Base-by-base conservation (phyloP, 2,113 vertebrate genomes). In the Malurus cyaneus region DNA sequence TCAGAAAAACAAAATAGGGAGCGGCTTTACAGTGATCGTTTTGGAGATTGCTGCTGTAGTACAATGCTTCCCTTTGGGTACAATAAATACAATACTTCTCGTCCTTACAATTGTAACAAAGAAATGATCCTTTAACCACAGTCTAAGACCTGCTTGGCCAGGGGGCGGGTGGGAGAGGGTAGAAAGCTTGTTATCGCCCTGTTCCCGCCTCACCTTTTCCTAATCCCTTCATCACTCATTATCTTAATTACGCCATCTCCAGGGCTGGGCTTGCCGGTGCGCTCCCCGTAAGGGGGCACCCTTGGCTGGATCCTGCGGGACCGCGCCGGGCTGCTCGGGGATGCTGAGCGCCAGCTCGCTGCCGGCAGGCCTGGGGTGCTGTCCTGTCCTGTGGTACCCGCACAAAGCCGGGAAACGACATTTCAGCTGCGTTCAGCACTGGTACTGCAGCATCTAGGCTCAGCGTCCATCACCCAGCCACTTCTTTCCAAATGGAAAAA, bases 361-460 rank as follows among this genome's bases (percentile, higher is more conserved):
- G 56, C 20, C 17, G 6, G 64, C 60, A 79, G 60, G 31, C 61
- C 60, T 76, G 60, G 31, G 54, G 2, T 1, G 44, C 2, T 5
- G 47, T 0, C 36, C 2, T 12, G 14, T 21, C 32, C 39, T 2
- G 6, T 2, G 14, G 59, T 11, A 7, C 32, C 71, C 13, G 9
- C 28, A 9, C 0, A 20, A 19, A 65, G 24, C 64, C 32, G 76
- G 29, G 31, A 29, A 49, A n/a, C 18, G 19, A 18, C 32, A n/a
- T n/a, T n/a, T n/a, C n/a, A n/a, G n/a, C n/a, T n/a, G 0, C 3
- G 1, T 9, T 70, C 50, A 12, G 36, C 19, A 0, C 26, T 15
- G 39, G 9, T 21, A 6, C 19, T 39, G 66, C 0, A 2, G 25
- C 46, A 29, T 6, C 15, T 11, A 1, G 46, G 39, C 5, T 2